Conservation (phyloP, 2,797 vertebrate genomes). For the Apodemus agrarius region DNA sequence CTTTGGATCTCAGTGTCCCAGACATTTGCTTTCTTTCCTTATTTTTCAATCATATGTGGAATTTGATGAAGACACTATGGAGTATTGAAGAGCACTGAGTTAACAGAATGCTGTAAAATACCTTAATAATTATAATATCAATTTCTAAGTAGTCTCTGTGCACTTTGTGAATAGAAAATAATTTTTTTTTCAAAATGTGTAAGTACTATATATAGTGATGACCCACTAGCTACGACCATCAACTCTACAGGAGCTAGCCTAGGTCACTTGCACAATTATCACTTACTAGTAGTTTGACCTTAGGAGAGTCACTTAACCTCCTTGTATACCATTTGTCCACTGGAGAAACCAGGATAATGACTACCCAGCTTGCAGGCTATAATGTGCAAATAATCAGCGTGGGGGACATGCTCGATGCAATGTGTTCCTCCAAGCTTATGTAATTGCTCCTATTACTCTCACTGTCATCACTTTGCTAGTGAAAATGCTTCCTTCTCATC, state of each 20-base stretch:
- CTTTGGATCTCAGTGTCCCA: not conserved
- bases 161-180: not conserved
- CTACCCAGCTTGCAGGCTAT: not conserved
- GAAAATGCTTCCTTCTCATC: not conserved
- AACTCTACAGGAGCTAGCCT: not conserved
- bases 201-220: not conserved
- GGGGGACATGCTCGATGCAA: not conserved
- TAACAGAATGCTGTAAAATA: conserved; percentile 30
- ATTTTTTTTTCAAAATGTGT: not conserved
- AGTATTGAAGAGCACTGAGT: not conserved
- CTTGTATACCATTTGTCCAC: not conserved
- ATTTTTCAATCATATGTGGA: conserved; percentile 1
- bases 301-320: not conserved
- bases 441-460: not conserved
- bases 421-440: not conserved
- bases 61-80: conserved; percentile 23
- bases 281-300: not conserved
- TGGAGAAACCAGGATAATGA: not conserved
- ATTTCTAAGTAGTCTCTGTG: not conserved
- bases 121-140: not conserved
- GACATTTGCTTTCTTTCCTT: conserved; percentile 61
- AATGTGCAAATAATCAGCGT: not conserved
- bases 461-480: not conserved
- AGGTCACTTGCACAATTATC: not conserved
- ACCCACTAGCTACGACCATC: not conserved